Percentiles rank a stretch among this genome's conserved stretches.
Evolutionary conservation across 2,113 vertebrate genomes (phyloP).

Genomic region (Thunnus maccoyii): DNA sequence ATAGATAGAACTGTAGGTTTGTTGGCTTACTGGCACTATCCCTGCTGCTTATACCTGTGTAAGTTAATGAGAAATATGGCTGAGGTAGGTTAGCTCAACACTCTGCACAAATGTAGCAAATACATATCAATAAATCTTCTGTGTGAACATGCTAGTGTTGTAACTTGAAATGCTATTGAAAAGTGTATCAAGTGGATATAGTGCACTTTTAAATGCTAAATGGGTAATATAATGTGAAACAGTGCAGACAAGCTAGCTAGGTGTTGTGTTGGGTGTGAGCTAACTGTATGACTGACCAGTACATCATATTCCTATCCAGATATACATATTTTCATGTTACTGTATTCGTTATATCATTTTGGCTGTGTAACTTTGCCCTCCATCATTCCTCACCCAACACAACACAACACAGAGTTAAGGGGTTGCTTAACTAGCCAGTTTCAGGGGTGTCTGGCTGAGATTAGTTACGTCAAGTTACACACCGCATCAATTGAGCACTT

Average conservation of each 20-base stretch:
- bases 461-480: constrained; percentile 9
- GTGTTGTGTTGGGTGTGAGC: background rate
- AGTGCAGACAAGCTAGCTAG: too few relatives aligned
- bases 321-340: background rate
- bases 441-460: background rate
- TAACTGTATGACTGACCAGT: background rate
- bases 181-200: background rate
- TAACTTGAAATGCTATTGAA: background rate
- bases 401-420: background rate
- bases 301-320: background rate
- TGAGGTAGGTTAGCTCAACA: too few relatives aligned
- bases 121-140: too few relatives aligned
- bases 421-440: background rate
- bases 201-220: background rate
- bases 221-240: background rate
- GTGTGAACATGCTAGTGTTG: too few relatives aligned
- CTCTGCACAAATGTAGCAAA: too few relatives aligned
- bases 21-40: too few relatives aligned
- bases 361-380: background rate
- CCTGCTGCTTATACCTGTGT: too few relatives aligned
- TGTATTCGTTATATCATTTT: background rate
- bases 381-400: background rate
- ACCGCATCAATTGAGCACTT: background rate
- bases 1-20: too few relatives aligned
- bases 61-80: too few relatives aligned